Conservation (phyloP, 2,113 vertebrate species). For the Pardalotus punctatus region DNA sequence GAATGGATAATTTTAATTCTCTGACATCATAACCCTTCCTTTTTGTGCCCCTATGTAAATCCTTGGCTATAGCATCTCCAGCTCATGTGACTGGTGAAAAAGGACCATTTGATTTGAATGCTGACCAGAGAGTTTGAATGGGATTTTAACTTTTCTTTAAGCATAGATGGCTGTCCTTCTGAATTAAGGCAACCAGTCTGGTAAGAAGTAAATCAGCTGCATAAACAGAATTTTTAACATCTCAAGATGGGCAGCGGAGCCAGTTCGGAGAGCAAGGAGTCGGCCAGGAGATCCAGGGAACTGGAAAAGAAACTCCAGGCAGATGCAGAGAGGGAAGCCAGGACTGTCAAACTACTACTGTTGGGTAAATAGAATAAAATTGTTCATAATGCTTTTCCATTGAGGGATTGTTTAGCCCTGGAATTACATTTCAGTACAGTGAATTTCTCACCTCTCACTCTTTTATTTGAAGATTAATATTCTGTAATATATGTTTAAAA, state of each 20-base stretch:
- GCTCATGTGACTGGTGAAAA: conserved; percentile 31
- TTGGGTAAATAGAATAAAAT: conserved; percentile 70
- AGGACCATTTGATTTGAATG: conserved; percentile 4
- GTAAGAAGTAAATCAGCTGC: not conserved
- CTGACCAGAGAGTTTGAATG: not conserved
- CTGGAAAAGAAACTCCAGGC: conserved; percentile 79
- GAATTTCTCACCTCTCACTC: not conserved
- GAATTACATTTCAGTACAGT: not conserved
- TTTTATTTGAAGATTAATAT: not conserved
- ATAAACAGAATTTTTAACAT: not conserved
- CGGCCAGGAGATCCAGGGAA: conserved; percentile 70
- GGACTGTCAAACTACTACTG: conserved; percentile 75
- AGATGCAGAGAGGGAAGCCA: conserved; percentile 75
- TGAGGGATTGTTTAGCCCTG: not conserved
- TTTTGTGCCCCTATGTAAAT: conserved; percentile 14
- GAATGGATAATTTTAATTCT: not conserved
- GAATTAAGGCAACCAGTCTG: not conserved
- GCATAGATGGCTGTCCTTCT: not conserved
- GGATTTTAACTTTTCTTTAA: not conserved
- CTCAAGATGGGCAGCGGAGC: conserved; percentile 70
- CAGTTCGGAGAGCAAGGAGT: conserved; percentile 75
- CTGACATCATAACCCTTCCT: not conserved
- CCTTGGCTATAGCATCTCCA: not conserved
- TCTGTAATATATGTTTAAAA: not conserved
- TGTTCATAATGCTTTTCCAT: not conserved